Evolutionary conservation across 2,888 invertebrate genomes (phyloP).

Genomic region (Brachyptera putata): DNA sequence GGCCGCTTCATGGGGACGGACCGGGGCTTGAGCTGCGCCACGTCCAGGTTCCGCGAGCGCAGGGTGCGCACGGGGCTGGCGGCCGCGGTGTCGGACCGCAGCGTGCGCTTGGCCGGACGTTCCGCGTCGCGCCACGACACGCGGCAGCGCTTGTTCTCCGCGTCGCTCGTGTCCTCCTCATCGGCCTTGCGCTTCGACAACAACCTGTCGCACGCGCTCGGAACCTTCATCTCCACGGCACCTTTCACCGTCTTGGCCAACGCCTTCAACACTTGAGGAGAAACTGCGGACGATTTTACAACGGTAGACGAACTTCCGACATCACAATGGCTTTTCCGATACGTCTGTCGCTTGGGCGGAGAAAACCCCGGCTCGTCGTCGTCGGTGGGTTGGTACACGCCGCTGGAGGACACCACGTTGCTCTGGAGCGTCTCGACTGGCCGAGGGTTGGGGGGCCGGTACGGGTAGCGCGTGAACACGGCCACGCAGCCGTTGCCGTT

Average conservation of each 20-base stretch:
- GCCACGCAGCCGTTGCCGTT: conserved; percentile 23
- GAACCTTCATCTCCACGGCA: not conserved
- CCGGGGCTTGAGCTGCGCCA: not conserved
- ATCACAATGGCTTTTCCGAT: no score
- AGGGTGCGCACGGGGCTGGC: conserved; percentile 45
- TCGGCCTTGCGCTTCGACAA: not conserved
- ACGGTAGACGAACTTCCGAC: not conserved
- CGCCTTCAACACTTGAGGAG: not conserved
- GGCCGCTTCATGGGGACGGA: not conserved
- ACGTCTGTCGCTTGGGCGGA: no score
- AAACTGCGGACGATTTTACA: not conserved
- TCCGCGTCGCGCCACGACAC: conserved; percentile 35
- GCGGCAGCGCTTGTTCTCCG: conserved; percentile 4
- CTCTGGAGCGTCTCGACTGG: not conserved
- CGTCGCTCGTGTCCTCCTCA: conserved; percentile 10
- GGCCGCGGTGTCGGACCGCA: conserved; percentile 45
- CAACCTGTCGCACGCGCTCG: not conserved
- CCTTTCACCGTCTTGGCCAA: not conserved
- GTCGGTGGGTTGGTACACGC: no score
- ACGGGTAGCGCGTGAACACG: conserved; percentile 23
- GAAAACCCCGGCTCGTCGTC: no score
- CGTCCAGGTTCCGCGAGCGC: conserved; percentile 45
- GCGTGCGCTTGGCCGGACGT: conserved; percentile 38
- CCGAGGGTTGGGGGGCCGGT: not conserved
- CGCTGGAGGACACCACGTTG: conserved; percentile 1